A percentile compares a stretch with the other conserved stretches of the same genome.
These are phyloP conservation scores for Zelleria hepariella DNA, from an alignment of 2,888 invertebrate genomes.

Conservation along the genomic window DNA sequence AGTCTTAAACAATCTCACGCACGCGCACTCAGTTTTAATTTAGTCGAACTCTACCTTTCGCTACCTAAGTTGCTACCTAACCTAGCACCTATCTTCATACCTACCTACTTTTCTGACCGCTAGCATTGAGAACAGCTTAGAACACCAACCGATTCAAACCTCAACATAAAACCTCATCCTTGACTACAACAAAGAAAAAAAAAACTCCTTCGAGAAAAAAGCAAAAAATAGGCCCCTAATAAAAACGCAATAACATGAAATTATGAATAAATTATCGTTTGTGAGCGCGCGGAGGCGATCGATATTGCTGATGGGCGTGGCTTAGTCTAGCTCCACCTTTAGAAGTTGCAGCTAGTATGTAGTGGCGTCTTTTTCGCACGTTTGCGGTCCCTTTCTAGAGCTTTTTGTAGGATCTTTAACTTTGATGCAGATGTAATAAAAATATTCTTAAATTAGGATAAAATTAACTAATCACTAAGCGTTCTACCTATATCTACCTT, in stretches of 20 bases:
- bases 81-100: not conserved
- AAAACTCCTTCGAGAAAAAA: slow-evolving; percentile 15
- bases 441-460: too few species aligned
- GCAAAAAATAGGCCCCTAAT: slow-evolving; percentile 1
- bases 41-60: too few species aligned
- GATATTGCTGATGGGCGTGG: slow-evolving; percentile 49
- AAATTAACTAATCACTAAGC: too few species aligned
- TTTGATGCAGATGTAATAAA: not conserved
- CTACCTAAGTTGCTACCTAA: too few species aligned
- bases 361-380: not conserved
- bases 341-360: not conserved
- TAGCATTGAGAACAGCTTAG: too few species aligned
- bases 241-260: slow-evolving; percentile 38
- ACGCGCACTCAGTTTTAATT: too few species aligned
- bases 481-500: too few species aligned
- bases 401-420: not conserved
- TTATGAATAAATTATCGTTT: slow-evolving; percentile 64
- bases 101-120: not conserved
- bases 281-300: slow-evolving; percentile 28
- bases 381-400: not conserved
- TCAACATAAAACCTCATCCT: not conserved
- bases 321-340: not conserved
- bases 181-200: slow-evolving; percentile 14
- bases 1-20: too few species aligned
- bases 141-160: not conserved